phyloP scores from a whole-genome alignment of 2,888 invertebrate genomes.

The Ophion costatus region DNA sequence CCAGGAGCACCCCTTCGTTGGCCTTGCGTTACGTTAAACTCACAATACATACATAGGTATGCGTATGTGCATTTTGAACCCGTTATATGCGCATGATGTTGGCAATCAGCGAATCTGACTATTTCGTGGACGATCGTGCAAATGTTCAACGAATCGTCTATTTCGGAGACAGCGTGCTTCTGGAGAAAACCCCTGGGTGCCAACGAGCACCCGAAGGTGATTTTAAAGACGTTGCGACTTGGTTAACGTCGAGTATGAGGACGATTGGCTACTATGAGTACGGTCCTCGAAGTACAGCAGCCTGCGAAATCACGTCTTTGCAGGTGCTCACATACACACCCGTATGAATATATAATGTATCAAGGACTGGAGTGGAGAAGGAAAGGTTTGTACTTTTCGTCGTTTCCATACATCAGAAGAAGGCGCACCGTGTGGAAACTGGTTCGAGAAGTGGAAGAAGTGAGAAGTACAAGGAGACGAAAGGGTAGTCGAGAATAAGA shows the following conservation, averaged over 20 bases:
- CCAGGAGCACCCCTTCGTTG: slow-evolving; percentile 17
- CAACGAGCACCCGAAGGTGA: too few relatives aligned
- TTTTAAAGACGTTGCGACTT: too few relatives aligned
- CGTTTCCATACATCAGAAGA: slow-evolving; percentile 39
- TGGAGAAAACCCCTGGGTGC: too few relatives aligned
- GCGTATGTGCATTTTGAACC: not conserved
- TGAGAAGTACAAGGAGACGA: slow-evolving; percentile 28
- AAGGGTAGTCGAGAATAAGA: slow-evolving; percentile 42
- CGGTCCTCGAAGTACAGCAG: not conserved
- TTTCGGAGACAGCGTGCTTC: too few relatives aligned
- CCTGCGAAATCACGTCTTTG: not conserved
- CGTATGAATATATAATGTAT: slow-evolving; percentile 4
- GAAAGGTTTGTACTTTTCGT: slow-evolving; percentile 3
- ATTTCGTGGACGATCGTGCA: too few relatives aligned
- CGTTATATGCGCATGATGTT: too few relatives aligned
- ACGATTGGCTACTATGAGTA: too few relatives aligned
- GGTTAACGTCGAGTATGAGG: too few relatives aligned
- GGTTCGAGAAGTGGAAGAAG: not conserved
- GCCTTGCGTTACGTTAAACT: not conserved
- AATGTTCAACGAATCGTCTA: too few relatives aligned
- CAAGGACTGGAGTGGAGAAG: not conserved
- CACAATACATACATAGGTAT: not conserved
- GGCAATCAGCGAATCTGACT: too few relatives aligned
- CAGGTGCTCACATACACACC: slow-evolving; percentile 9
- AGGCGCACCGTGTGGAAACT: slow-evolving; percentile 20